Evolutionary conservation across 2,888 invertebrate species (phyloP), one percentile per base, ranked within the genome.

Genomic region (Erpobdella octoculata): DNA sequence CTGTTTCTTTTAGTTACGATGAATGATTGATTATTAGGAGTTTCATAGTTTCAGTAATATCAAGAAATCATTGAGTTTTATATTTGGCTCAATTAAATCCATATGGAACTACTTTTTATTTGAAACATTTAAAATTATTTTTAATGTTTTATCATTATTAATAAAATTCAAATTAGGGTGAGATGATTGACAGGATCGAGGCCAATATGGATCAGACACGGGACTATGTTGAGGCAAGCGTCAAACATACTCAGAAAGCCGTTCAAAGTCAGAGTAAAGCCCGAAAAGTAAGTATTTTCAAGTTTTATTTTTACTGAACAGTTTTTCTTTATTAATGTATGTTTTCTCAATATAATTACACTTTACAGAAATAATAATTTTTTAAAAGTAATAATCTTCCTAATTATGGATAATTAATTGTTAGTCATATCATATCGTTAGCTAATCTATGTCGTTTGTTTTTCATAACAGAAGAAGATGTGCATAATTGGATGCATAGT

Each of bases 141-240:
- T 18, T 31, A 18, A 28, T 1, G 31, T 9, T 6, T 67, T 5
- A 41, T 21, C 5, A 31, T 38, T 46, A 9, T 33, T 25, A 33
- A 6, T 53, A 53, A 53, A 3, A 21, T 3, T 5, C 48, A 8
- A n/a, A 28, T 15, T n/a, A 71, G 71, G 71, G 71, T 15, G 71
- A 71, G 31, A 64, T 66, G 58, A 48, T 71, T 5, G 66, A 71
- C 36, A 46, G 53, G 18, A 64, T 71, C 6, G 71, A 71, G 28
- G 35, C 18, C n/a, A 31, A 66, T 35, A 65, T 71, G 15, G 48
- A n/a, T 9, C 38, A 71, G 35, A 35, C 71, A 21, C n/a, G 35
- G 12, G 66, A 71, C 25, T 71, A 36, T n/a, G 48, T 71, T n/a
- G 71, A 48, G 65, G 35, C 46, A 18, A 38, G 66, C 15, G 35